Conservation (phyloP, 2,888 invertebrate genomes). For the Macrophya alboannulata region DNA sequence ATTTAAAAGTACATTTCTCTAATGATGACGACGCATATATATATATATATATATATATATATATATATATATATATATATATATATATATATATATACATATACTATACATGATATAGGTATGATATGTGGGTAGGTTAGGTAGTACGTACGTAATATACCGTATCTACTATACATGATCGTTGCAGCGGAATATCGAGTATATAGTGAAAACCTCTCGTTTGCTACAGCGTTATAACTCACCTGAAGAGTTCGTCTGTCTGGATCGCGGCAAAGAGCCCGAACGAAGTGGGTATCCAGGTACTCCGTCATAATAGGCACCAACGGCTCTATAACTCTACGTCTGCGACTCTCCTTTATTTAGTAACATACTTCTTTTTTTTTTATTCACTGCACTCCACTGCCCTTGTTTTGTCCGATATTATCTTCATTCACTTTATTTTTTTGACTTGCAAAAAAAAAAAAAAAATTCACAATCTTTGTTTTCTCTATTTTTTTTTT, state of each 20-base stretch:
- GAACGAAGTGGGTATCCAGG: conserved; percentile 82
- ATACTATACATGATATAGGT: no score
- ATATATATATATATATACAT: no score
- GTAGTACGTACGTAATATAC: no score
- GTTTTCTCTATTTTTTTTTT: no score
- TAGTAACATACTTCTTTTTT: background rate
- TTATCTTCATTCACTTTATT: background rate
- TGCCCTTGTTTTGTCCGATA: background rate
- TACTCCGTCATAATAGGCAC: conserved; percentile 80
- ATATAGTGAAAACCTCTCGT: background rate
- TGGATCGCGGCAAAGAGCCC: conserved; percentile 82
- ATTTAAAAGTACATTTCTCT: background rate
- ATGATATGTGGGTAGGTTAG: no score
- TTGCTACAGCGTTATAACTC: conserved; percentile 62
- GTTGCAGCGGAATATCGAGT: background rate
- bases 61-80: no score
- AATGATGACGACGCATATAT: background rate
- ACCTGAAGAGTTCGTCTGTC: conserved; percentile 82
- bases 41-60: no score
- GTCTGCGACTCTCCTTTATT: conserved; percentile 1
- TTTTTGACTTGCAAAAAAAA: no score
- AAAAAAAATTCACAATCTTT: no score
- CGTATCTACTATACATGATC: background rate
- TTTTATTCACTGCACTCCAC: background rate
- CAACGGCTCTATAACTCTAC: background rate